phyloP scores from a whole-genome alignment of 2,888 invertebrate genomes.

The Melinaea menophilus region DNA sequence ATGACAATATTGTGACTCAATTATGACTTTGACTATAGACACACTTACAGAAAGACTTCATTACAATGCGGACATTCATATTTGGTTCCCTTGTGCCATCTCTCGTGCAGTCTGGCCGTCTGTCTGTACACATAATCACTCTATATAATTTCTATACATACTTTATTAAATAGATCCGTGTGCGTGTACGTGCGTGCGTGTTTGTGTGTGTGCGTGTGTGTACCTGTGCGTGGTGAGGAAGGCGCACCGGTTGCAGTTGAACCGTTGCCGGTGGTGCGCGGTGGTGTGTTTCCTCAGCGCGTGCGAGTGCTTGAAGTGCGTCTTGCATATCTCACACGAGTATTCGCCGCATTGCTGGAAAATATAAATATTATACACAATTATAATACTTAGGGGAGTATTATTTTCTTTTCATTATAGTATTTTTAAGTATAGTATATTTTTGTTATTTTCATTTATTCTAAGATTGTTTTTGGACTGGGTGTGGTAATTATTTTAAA shows the following conservation, averaged over 20 bases:
- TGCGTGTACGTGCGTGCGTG: no score
- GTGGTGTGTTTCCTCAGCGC: slow-evolving; percentile 66
- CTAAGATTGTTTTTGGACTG: no score
- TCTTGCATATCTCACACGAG: slow-evolving; percentile 63
- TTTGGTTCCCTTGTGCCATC: slow-evolving; percentile 67
- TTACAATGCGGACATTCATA: slow-evolving; percentile 64
- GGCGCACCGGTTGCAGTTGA: slow-evolving; percentile 61
- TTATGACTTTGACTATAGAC: not conserved
- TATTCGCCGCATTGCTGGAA: slow-evolving; percentile 61
- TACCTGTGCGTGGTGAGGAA: slow-evolving; percentile 61
- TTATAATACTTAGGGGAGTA: no score
- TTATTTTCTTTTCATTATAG: no score
- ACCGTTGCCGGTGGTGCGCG: slow-evolving; percentile 66
- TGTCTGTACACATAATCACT: slow-evolving; percentile 40
- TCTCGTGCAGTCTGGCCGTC: slow-evolving; percentile 60
- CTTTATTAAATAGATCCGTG: no score
- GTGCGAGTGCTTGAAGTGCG: slow-evolving; percentile 60
- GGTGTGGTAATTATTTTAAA: no score
- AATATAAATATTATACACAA: not conserved
- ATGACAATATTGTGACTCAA: not conserved
- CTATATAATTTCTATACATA: no score
- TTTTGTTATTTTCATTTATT: no score
- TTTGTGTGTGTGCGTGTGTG: slow-evolving; percentile 1
- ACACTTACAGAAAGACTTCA: slow-evolving; percentile 62
- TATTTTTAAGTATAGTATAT: no score